Evolutionary conservation across 2,113 vertebrate species (phyloP).

Genomic region (Piaya cayana): DNA sequence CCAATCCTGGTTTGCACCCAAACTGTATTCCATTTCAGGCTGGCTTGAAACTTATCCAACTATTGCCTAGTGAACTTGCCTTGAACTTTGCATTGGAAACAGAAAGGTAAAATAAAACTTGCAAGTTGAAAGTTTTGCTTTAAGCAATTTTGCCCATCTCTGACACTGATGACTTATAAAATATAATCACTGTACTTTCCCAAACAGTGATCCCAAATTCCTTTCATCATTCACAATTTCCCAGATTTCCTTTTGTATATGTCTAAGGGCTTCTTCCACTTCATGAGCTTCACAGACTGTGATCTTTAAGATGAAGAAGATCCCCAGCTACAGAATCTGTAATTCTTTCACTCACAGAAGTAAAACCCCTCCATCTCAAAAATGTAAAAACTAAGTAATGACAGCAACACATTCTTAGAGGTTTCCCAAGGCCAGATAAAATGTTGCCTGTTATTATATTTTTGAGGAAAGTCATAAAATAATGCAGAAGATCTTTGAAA

Average conservation of each 20-base stretch:
- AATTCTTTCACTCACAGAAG: background rate
- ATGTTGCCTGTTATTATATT: background rate
- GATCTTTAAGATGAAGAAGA: background rate
- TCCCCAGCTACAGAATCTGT: background rate
- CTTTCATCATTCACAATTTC: background rate
- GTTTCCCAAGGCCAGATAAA: background rate
- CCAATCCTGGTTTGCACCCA: background rate
- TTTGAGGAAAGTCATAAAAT: background rate
- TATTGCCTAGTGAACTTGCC: background rate
- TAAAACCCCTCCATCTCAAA: background rate
- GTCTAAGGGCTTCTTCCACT: background rate
- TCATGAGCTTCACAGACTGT: background rate
- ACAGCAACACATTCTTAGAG: background rate
- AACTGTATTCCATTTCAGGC: background rate
- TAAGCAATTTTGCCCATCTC: background rate
- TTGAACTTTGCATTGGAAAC: constrained; percentile 42
- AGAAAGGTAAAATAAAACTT: constrained; percentile 23
- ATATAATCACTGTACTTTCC: background rate
- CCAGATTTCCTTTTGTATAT: background rate
- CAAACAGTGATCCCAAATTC: background rate
- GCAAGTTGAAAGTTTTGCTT: background rate
- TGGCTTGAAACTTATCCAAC: background rate
- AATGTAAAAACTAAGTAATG: background rate
- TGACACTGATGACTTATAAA: background rate
- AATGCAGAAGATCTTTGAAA: background rate